Evolutionary conservation across 2,113 vertebrate species (phyloP), one percentile per base, ranked within the genome.

Genomic region (Tragelaphus strepsiceros): DNA sequence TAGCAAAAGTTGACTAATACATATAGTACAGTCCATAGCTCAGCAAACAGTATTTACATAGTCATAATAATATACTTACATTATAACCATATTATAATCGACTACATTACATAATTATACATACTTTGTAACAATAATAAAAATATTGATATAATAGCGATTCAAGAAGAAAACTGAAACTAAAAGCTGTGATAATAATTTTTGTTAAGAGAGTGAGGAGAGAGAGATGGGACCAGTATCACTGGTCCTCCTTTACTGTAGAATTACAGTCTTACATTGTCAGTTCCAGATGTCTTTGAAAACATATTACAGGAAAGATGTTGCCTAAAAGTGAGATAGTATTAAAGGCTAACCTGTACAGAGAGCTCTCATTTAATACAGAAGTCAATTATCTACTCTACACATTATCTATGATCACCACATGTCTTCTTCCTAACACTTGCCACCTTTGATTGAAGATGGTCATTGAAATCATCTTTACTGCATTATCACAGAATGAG

Each of bases 151-250:
- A 88, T 24, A 35, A 51, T 5, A 87, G 22, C 62, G n/a, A 94
- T 62, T 53, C 35, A 74, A 88, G 61, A 59, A 93, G 64, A 91
- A 95, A 95, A 26, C 19, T 84, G 35, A 97, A 94, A 95, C 94
- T 78, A 92, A 87, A 81, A 59, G 32, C 39, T 94, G 58, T 92
- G 61, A 90, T 39, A 51, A 51, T 22, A 81, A 78, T 22, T 74
- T 84, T 19, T 43, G 24, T 62, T 30, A 62, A 43, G 10, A 67
- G 17, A 61, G 21, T 49, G 26, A 64, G 46, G 58, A 35, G 74
- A 71, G 56, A 17, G 10, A 83, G 14, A 21, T 74, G 11, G 5
- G 6, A 88, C 87, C n/a, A 35, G 22, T 43, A 67, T 35, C 85
- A 71, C 13, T 67, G 51, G 46, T 19, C 39, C 10, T 19, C 30